A percentile compares a stretch with the other conserved stretches of the same genome.
Evolutionary conservation across 2,113 vertebrate species (phyloP).

Genomic region (Gallinago jamesoni): DNA sequence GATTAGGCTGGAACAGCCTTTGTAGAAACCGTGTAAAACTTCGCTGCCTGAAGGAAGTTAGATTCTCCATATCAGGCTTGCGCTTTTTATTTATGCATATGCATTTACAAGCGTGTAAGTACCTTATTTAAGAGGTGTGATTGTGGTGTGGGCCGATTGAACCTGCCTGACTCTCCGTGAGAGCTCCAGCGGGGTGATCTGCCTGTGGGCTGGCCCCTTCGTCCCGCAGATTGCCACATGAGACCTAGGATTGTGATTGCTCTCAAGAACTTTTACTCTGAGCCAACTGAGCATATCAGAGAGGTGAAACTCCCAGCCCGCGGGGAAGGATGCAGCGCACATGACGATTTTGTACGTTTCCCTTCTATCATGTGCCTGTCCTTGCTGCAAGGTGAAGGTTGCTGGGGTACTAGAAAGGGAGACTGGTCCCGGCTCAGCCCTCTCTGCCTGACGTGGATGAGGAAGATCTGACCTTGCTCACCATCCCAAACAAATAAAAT

Average conservation of each 20-base stretch:
- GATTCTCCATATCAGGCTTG: not conserved
- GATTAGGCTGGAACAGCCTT: not conserved
- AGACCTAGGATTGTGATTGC: conserved; percentile 11
- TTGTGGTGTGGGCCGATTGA: not conserved
- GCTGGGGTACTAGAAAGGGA: not conserved
- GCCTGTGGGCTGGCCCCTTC: not conserved
- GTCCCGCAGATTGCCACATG: not conserved
- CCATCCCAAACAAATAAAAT: not conserved
- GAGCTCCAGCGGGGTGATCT: not conserved
- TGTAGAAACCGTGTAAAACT: not conserved
- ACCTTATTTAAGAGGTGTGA: not conserved
- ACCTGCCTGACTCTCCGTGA: not conserved
- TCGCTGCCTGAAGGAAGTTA: not conserved
- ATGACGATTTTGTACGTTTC: conserved; percentile 3
- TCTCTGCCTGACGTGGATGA: not conserved
- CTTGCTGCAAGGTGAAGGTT: conserved; percentile 16
- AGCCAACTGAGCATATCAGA: conserved; percentile 43
- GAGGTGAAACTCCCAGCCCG: conserved; percentile 38
- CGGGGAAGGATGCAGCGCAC: not conserved
- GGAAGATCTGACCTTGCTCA: not conserved
- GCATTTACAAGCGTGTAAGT: not conserved
- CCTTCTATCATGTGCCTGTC: not conserved
- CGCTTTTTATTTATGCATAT: not conserved
- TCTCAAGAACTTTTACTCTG: conserved; percentile 29
- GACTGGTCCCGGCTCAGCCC: not conserved